phyloP scores from a whole-genome alignment of 2,888 invertebrate species.

The Dysmachus trigonus region DNA sequence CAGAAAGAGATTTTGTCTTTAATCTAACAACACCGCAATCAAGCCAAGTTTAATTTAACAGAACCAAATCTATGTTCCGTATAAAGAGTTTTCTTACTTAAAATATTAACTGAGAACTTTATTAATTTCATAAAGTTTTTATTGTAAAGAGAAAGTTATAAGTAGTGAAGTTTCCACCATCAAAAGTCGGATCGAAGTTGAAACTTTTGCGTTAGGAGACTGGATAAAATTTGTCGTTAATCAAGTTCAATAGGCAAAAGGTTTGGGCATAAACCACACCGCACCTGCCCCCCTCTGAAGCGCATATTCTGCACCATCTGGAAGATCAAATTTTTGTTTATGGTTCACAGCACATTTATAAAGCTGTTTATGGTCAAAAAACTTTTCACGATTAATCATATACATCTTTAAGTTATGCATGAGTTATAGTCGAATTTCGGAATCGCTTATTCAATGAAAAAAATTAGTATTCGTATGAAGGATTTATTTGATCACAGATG shows the following conservation, averaged over 20 bases:
- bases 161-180: not conserved
- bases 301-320: not conserved
- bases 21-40: not conserved
- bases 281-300: not conserved
- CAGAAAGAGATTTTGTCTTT: not conserved
- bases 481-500: not conserved
- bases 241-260: not conserved
- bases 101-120: not conserved
- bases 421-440: not conserved
- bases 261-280: not conserved
- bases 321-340: not conserved
- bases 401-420: not conserved
- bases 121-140: not conserved
- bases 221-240: not conserved
- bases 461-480: not conserved
- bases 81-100: not conserved
- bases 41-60: not conserved
- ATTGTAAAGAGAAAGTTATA: not conserved
- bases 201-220: not conserved
- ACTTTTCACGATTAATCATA: not conserved
- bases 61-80: not conserved
- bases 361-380: not conserved
- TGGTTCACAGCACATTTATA: not conserved
- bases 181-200: not conserved
- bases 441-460: too few species aligned